Base-by-base conservation (phyloP, 2,113 vertebrate genomes). In the Leptocoma aspasia region DNA sequence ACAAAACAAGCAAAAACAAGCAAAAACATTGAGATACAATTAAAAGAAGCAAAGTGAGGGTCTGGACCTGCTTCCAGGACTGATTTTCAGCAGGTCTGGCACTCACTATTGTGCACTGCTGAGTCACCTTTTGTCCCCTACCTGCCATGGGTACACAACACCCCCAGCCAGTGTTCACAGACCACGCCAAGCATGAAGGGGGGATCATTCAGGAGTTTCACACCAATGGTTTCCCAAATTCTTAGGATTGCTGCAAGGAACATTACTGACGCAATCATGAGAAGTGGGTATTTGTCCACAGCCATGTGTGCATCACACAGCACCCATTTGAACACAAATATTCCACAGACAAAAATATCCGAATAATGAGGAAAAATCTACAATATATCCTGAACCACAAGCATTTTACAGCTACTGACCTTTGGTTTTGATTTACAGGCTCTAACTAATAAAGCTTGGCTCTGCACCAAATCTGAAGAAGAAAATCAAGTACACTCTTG, bases 391-490 rank as follows among this genome's bases (percentile, higher is more conserved):
- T 53, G 60, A 82, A 35, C 60, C 78, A 85, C n/a, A 54, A 73
- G 57, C 65, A 70, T 92, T 95, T 94, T 71, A 90, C 59, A 79
- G 90, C 83, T 86, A 87, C 20, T 90, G 88, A 95, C 91, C 95
- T 94, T 78, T 95, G 90, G 81, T 85, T 97, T 97, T 96, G 86
- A 95, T 94, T 92, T 87, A 94, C 53, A 93, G 14, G 59, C 77
- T 95, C 41, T 83, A 93, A 89, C 86, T 92, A 86, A 93, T 89
- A 92, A 95, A 97, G 60, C 41, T 65, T 87, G 77, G 85, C 95
- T 89, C 77, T 54, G 44, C 60, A 87, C 71, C 81, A 94, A 91
- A 82, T 80, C 50, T 81, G 82, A 95, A 96, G 91, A 94, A 82
- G 78, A 96, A 89, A 95, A 93, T 96, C 85, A 95, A 97, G 78